A percentile compares a stretch with the other conserved stretches of the same genome.
Conservation (phyloP, 2,888 invertebrate species). For the Ommatoiulus sabulosus region DNA sequence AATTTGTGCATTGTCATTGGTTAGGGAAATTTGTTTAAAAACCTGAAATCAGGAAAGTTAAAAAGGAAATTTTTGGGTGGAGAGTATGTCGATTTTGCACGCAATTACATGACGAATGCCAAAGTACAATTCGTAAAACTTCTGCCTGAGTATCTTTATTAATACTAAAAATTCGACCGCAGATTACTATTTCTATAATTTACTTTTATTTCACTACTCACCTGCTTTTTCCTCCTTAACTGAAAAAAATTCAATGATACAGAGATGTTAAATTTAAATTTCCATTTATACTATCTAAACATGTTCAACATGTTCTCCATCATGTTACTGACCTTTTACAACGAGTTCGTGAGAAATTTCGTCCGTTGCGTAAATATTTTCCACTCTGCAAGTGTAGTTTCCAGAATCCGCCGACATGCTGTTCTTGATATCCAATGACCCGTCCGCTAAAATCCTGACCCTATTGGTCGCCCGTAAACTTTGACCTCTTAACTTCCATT, state of each 20-base stretch:
- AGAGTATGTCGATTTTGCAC: too few relatives aligned
- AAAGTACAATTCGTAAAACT: too few relatives aligned
- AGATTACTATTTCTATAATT: too few relatives aligned
- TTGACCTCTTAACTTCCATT: slow-evolving; percentile 73
- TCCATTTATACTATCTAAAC: not conserved
- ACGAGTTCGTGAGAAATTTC: slow-evolving; percentile 58
- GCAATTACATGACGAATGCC: too few relatives aligned
- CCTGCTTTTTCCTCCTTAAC: slow-evolving; percentile 57
- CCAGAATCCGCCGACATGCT: slow-evolving; percentile 56
- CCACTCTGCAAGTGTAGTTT: slow-evolving; percentile 59
- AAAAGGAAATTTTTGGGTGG: too few relatives aligned
- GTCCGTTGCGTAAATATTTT: slow-evolving; percentile 59
- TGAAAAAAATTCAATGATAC: slow-evolving; percentile 42
- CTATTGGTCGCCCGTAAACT: slow-evolving; percentile 52
- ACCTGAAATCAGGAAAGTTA: too few relatives aligned
- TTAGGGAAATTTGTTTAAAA: too few relatives aligned
- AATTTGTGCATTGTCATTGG: too few relatives aligned
- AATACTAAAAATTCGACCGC: too few relatives aligned
- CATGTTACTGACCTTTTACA: slow-evolving; percentile 57
- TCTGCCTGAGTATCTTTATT: too few relatives aligned
- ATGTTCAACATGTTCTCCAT: too few relatives aligned
- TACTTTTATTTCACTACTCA: not conserved
- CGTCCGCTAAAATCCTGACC: slow-evolving; percentile 57
- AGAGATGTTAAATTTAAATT: not conserved
- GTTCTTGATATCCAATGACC: slow-evolving; percentile 55